phyloP scores from a whole-genome alignment of 37 sponge, comb jelly and placozoan genomes.

The Haliclona indistincta region DNA sequence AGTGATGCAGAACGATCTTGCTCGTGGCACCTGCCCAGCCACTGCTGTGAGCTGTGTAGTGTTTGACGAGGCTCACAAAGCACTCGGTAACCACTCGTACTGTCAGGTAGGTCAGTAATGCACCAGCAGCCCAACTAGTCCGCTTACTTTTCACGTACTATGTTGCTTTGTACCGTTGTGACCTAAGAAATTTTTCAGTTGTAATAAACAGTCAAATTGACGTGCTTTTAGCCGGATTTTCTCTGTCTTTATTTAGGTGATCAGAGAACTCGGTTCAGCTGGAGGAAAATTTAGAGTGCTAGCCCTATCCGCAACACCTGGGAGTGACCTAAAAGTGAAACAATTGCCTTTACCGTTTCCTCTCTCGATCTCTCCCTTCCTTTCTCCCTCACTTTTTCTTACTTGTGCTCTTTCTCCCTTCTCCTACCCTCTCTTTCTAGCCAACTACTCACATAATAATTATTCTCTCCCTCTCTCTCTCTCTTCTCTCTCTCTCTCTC shows the following conservation, averaged over 20 bases:
- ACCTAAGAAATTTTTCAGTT: background rate
- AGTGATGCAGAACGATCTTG: conserved; percentile 98
- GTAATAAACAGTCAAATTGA: background rate
- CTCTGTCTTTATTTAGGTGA: conserved; percentile 72
- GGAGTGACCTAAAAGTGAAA: conserved; percentile 85
- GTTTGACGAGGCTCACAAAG: conserved; percentile 99
- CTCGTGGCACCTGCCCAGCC: conserved; percentile 80
- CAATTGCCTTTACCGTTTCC: background rate
- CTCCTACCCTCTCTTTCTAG: background rate
- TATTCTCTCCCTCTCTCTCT: conserved; percentile 5
- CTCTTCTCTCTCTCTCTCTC: conserved; percentile 17
- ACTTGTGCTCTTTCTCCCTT: conserved; percentile 1
- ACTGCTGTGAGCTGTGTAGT: conserved; percentile 84
- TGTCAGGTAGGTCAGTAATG: conserved; percentile 73
- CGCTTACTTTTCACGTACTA: background rate
- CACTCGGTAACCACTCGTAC: conserved; percentile 97
- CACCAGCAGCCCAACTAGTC: no score
- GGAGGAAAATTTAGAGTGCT: conserved; percentile 78
- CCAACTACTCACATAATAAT: no score
- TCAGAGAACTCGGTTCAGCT: conserved; percentile 60
- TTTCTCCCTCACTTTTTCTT: no score
- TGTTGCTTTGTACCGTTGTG: background rate
- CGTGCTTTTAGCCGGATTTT: background rate
- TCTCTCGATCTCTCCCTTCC: background rate
- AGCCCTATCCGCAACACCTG: conserved; percentile 97